A percentile compares a stretch with the other conserved stretches of the same genome.
These are phyloP conservation scores for Scatophagus argus DNA, from an alignment of 2,113 vertebrate genomes.

Conservation along the genomic window DNA sequence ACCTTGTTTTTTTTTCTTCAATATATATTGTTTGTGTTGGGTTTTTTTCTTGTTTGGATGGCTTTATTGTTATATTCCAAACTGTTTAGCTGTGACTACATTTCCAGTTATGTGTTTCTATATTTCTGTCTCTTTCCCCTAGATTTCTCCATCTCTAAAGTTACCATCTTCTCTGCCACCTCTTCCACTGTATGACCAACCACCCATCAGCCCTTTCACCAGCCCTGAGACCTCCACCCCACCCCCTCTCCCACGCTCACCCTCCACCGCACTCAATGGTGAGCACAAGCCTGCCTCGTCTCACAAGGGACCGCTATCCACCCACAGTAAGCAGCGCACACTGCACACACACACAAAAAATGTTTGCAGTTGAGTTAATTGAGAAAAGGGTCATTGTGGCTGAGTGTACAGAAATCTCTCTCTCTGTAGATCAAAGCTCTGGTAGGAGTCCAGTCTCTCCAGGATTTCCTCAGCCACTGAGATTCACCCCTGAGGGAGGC, in stretches of 20 bases:
- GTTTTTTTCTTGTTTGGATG: no score
- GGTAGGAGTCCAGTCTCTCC: slow-evolving; percentile 88
- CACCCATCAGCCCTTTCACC: slow-evolving; percentile 90
- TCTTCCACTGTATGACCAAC: slow-evolving; percentile 94
- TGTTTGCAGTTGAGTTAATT: neutral
- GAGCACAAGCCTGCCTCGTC: slow-evolving; percentile 82
- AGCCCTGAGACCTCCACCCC: slow-evolving; percentile 91
- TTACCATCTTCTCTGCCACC: slow-evolving; percentile 88
- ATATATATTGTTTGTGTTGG: no score
- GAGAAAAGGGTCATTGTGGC: neutral
- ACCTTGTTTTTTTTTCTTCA: no score
- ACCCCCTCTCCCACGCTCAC: slow-evolving; percentile 90
- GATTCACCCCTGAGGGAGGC: slow-evolving; percentile 88
- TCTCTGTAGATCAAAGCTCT: slow-evolving; percentile 89
- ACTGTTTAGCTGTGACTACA: neutral
- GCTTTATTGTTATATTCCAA: neutral
- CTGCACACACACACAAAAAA: neutral
- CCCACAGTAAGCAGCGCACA: slow-evolving; percentile 77
- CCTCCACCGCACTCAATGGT: slow-evolving; percentile 88
- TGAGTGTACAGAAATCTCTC: neutral
- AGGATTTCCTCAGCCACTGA: slow-evolving; percentile 87
- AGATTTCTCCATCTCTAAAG: slow-evolving; percentile 87
- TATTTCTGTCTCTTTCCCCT: neutral
- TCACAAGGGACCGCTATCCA: slow-evolving; percentile 72
- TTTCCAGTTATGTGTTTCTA: neutral